A percentile compares a stretch with the other conserved stretches of the same genome.
Conservation (phyloP, 2,888 invertebrate species). For the Harpalus rubripes region DNA sequence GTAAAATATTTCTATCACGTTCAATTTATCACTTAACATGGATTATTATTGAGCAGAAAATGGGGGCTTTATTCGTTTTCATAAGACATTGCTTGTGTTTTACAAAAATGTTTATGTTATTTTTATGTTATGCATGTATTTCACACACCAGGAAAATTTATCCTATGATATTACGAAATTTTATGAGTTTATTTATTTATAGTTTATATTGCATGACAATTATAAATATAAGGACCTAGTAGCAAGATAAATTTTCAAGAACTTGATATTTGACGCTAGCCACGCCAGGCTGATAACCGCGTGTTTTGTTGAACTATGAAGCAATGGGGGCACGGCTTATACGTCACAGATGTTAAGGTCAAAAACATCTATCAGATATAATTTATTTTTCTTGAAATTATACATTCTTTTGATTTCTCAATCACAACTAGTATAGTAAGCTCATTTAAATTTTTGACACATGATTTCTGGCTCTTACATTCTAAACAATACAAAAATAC, state of each 20-base stretch:
- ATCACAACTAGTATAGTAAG: too few relatives aligned
- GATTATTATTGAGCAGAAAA: constrained; percentile 32
- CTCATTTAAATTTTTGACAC: too few relatives aligned
- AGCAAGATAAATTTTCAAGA: constrained; percentile 22
- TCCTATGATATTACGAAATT: too few relatives aligned
- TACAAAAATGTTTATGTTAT: constrained; percentile 23
- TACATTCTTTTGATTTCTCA: background rate
- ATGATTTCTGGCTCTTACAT: too few relatives aligned
- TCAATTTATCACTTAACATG: constrained; percentile 54
- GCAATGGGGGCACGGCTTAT: constrained; percentile 53
- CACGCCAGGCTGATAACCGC: constrained; percentile 1
- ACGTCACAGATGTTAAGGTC: constrained; percentile 45
- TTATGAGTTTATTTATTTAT: background rate
- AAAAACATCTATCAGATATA: constrained; percentile 11
- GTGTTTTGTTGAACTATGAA: constrained; percentile 59
- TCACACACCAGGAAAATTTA: background rate
- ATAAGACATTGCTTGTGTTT: constrained; percentile 45
- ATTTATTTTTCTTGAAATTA: background rate
- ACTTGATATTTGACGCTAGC: constrained; percentile 12
- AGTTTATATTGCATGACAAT: constrained; percentile 10
- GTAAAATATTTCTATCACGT: constrained; percentile 77
- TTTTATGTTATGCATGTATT: background rate
- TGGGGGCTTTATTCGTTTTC: constrained; percentile 46
- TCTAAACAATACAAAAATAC: too few relatives aligned
- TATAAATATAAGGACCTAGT: background rate